Percentiles rank a stretch among this genome's conserved stretches.
Conservation (phyloP, 2,888 invertebrate species). For the Luperina testacea region DNA sequence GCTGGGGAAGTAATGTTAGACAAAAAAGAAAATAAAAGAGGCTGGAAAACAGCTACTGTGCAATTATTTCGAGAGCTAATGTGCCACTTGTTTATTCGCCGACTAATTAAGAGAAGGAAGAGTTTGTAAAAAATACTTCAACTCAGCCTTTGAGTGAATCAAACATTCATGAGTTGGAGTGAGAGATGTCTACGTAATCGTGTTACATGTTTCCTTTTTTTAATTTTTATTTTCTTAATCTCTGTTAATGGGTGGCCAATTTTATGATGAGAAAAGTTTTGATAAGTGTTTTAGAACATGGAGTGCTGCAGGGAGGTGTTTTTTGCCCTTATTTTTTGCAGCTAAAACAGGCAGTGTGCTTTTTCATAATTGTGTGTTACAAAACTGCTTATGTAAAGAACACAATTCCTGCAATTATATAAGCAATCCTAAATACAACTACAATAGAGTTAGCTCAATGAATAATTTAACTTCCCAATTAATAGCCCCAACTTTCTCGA, state of each 20-base stretch:
- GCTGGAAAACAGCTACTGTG: constrained; percentile 80
- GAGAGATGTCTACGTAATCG: constrained; percentile 75
- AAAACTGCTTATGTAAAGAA: background rate
- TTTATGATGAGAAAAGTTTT: constrained; percentile 55
- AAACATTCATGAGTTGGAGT: constrained; percentile 85
- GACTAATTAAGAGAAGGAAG: constrained; percentile 89
- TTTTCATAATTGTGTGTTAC: background rate
- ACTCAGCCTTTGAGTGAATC: constrained; percentile 81
- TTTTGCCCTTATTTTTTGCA: constrained; percentile 38
- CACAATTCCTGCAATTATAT: background rate
- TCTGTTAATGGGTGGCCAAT: constrained; percentile 61
- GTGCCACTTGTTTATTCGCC: constrained; percentile 89
- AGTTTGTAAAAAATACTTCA: constrained; percentile 83
- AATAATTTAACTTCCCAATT: constrained; percentile 80
- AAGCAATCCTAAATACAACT: constrained; percentile 16
- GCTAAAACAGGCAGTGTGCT: background rate
- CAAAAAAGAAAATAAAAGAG: constrained; percentile 72
- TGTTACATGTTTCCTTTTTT: constrained; percentile 71
- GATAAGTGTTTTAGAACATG: constrained; percentile 28
- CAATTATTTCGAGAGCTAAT: constrained; percentile 89
- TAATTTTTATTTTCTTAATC: constrained; percentile 72
- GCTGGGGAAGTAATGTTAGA: constrained; percentile 74
- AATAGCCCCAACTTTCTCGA: constrained; percentile 76
- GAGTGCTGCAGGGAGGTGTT: constrained; percentile 64
- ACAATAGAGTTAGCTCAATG: constrained; percentile 62